These are phyloP conservation scores for Pristis pectinata DNA, from an alignment of 2,797 vertebrate species.

Conservation along the genomic window DNA sequence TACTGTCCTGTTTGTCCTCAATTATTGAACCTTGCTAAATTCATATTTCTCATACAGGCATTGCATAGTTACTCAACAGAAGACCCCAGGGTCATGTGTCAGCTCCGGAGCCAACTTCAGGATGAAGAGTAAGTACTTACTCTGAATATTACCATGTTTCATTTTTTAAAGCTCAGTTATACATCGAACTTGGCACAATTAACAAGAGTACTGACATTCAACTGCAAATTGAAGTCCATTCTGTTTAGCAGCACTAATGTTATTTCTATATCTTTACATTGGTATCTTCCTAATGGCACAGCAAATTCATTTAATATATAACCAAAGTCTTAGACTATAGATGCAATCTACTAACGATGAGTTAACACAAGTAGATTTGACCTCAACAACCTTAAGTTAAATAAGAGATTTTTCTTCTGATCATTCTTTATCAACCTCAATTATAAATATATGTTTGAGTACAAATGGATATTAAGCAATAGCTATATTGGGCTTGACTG, in stretches of 20 bases:
- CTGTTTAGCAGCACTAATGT: background rate
- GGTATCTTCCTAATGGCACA: background rate
- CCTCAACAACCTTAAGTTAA: background rate
- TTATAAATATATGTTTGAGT: background rate
- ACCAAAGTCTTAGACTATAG: background rate
- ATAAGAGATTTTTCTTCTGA: background rate
- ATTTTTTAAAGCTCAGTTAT: background rate
- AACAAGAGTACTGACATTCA: background rate
- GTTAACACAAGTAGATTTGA: background rate
- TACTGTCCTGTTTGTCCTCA: background rate
- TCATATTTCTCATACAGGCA: conserved; percentile 37
- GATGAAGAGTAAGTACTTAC: conserved; percentile 41
- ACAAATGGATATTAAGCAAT: background rate
- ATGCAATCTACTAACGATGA: background rate
- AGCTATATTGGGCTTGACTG: background rate
- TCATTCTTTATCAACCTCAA: too few species aligned
- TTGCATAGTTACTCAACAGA: conserved; percentile 38
- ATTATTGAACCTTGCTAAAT: conserved; percentile 18
- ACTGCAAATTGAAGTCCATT: background rate
- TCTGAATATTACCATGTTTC: background rate
- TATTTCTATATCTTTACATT: conserved; percentile 11
- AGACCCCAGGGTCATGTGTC: conserved; percentile 30
- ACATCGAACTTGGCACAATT: background rate
- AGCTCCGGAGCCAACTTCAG: conserved; percentile 36
- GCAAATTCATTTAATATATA: background rate